phyloP scores from a whole-genome alignment of 2,797 vertebrate genomes.

The Phyllotis vaccarum region DNA sequence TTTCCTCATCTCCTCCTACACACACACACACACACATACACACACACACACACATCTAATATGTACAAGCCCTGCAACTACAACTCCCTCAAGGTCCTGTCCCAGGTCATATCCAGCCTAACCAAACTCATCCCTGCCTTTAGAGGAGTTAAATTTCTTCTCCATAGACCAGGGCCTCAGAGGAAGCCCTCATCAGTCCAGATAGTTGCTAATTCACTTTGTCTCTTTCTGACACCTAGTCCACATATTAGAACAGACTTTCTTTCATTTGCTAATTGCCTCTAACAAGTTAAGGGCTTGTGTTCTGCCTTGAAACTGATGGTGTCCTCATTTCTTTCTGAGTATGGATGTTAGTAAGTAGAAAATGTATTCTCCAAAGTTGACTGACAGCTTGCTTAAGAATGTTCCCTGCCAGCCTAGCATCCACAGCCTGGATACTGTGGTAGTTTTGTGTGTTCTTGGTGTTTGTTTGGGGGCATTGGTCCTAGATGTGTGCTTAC shows the following conservation, averaged over 20 bases:
- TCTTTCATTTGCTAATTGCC: background rate
- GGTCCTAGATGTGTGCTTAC: background rate
- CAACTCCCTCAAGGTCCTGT: background rate
- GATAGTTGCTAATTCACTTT: background rate
- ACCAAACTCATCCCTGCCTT: background rate
- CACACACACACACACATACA: background rate
- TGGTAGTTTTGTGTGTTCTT: background rate
- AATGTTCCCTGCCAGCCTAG: background rate
- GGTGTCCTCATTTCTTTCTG: background rate
- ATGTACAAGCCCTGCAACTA: too few relatives aligned
- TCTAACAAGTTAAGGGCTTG: background rate
- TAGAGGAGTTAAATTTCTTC: background rate
- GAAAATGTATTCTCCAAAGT: background rate
- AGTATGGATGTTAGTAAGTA: background rate
- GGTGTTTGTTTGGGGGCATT: background rate
- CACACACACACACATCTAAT: background rate
- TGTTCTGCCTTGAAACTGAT: background rate
- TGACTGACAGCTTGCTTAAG: background rate
- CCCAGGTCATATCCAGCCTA: background rate
- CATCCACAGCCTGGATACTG: too few relatives aligned
- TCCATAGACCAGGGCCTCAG: background rate
- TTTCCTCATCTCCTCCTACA: background rate
- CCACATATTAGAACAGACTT: background rate
- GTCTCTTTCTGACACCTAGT: background rate
- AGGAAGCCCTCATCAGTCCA: background rate